phyloP scores from a whole-genome alignment of 2,113 vertebrate genomes.

The Eolophus roseicapilla region DNA sequence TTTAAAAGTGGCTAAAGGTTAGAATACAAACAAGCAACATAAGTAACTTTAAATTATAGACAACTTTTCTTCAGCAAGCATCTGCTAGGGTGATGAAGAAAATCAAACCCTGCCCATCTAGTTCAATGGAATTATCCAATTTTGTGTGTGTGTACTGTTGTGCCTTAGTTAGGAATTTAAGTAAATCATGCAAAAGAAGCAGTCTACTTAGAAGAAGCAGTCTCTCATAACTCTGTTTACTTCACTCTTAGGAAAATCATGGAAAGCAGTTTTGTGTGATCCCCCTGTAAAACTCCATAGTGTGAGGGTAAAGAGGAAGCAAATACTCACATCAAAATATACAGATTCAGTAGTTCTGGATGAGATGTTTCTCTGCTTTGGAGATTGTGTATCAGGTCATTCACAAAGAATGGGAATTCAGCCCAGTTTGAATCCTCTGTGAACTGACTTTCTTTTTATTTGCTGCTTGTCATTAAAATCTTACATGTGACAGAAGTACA shows the following conservation, averaged over 20 bases:
- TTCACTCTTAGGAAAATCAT: neutral
- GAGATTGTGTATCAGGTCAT: neutral
- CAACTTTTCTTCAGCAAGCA: neutral
- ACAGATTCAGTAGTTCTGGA: neutral
- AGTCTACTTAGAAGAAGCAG: neutral
- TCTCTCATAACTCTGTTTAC: neutral
- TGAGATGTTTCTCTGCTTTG: neutral
- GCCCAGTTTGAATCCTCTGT: neutral
- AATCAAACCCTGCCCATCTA: neutral
- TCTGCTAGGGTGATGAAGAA: neutral
- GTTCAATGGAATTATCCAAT: neutral
- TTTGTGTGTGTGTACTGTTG: neutral
- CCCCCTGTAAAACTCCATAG: neutral
- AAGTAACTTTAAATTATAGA: neutral
- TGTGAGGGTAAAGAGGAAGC: neutral
- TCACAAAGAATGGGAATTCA: neutral
- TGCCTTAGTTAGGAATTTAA: neutral
- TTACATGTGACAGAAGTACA: neutral
- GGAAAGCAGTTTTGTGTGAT: neutral
- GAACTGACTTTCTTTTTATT: neutral
- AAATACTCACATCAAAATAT: neutral
- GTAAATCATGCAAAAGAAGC: neutral
- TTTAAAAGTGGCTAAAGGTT: neutral
- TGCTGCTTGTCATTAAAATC: neutral
- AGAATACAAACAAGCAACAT: neutral